Base-by-base conservation (phyloP, 2,888 invertebrate genomes). In the Dryobotodes eremita region DNA sequence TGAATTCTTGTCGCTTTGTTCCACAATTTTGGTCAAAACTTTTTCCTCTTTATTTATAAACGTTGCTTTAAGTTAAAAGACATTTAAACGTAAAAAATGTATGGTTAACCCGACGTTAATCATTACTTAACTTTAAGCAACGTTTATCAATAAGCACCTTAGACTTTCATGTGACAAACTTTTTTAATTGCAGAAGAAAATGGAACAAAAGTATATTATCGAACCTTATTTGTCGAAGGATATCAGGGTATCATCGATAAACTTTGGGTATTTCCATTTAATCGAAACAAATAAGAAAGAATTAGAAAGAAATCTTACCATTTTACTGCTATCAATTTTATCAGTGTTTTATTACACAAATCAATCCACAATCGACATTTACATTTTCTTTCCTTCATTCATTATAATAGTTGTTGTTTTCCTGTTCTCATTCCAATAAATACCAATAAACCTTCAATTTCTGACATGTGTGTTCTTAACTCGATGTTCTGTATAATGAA, bases 401-500 rank as follows among this genome's bases (percentile, higher is more conserved):
- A 26, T 13, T 36, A 26, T 17, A 46, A 53, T 31, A 46, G 46
- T 31, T 20, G 68, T 53, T 13, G 1, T 1, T 46, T 17, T 20
- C 42, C 42, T 17, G 10, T 70, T n/a, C n/a, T 23, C n/a, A 65
- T 79, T 65, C 0, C 23, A 50, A n/a, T 59, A 61, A 59, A 1
- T 26, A n/a, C 13, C 55, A 69, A 69, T 73, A 79, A 72, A 48
- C 36, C 36, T 80, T 75, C 76, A 48, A 66, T 76, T 71, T 59
- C 17, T 46, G 59, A 42, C 50, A 71, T 71, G 42, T 78, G 83
- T 71, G n/a, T 80, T 69, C 78, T 72, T 65, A 80, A 31, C 74
- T 82, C 77, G 77, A 31, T 75, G 76, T 71, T 65, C 42, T 64
- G 71, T 46, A 70, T 85, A 86, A 82, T 88, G 70, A 88, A 80